phyloP scores from a whole-genome alignment of 2,797 vertebrate species.

The Miichthys miiuy region DNA sequence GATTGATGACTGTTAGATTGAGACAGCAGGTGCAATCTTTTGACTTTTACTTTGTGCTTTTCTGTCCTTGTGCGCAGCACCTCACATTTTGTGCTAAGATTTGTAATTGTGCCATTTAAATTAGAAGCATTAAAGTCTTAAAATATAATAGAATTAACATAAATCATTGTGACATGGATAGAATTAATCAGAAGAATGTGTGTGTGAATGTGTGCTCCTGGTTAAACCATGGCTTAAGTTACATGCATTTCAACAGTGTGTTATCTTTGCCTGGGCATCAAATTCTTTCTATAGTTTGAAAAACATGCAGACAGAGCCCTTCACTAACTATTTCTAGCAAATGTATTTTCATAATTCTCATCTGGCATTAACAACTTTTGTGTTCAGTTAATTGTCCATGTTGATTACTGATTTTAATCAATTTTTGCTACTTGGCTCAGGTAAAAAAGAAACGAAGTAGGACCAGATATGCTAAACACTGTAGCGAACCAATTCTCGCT shows the following conservation, averaged over 20 bases:
- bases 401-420: neutral
- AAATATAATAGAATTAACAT: neutral
- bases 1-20: neutral
- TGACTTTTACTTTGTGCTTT: neutral
- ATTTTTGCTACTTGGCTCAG: neutral
- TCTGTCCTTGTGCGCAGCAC: neutral
- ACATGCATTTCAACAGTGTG: constrained; percentile 22
- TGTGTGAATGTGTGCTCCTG: neutral
- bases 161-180: neutral
- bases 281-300: constrained; percentile 11
- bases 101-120: neutral
- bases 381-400: neutral
- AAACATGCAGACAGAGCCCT: neutral
- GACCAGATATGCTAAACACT: neutral
- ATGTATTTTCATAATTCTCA: neutral
- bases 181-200: neutral
- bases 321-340: neutral
- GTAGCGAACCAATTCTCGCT: neutral
- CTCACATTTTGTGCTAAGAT: neutral
- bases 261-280: neutral
- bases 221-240: neutral
- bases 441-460: neutral
- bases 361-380: neutral
- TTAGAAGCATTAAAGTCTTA: neutral
- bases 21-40: neutral